A percentile compares a stretch with the other conserved stretches of the same genome.
phyloP scores from a whole-genome alignment of 2,797 vertebrate species.

The Muscicapa comitata region DNA sequence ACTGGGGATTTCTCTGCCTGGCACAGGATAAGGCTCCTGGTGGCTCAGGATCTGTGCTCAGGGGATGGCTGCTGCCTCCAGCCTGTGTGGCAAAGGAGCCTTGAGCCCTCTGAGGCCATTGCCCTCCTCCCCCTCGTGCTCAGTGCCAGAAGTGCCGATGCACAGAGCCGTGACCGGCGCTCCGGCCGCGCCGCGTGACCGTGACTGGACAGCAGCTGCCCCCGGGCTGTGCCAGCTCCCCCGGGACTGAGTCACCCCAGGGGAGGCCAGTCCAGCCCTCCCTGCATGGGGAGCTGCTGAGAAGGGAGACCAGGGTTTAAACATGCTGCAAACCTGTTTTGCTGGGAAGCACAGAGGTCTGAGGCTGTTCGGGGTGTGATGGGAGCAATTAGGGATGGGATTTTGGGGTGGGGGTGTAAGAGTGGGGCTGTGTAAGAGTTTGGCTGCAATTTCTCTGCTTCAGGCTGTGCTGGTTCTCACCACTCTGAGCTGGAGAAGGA shows the following conservation, averaged over 20 bases:
- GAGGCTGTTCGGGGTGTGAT: neutral
- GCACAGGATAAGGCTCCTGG: accelerated
- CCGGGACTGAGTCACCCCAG: neutral
- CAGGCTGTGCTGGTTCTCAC: neutral
- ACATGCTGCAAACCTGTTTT: neutral
- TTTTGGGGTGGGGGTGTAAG: neutral
- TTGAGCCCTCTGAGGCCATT: neutral
- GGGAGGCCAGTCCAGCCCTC: neutral
- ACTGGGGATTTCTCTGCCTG: neutral
- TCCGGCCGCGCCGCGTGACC: neutral
- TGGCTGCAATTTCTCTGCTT: neutral
- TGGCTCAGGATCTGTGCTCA: neutral
- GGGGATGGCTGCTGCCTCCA: neutral
- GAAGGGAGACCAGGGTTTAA: accelerated
- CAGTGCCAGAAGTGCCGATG: accelerated
- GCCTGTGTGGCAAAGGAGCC: neutral
- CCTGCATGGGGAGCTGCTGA: accelerated
- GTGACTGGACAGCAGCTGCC: neutral
- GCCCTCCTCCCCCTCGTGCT: neutral
- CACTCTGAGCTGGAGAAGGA: neutral
- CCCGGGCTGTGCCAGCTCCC: neutral
- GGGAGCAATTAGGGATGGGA: accelerated
- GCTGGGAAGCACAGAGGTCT: accelerated
- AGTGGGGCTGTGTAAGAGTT: neutral
- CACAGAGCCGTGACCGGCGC: neutral